A percentile compares a stretch with the other conserved stretches of the same genome.
Conservation (phyloP, 92 coral and sea anemone species). For the Umimayanthus chanpuru region DNA sequence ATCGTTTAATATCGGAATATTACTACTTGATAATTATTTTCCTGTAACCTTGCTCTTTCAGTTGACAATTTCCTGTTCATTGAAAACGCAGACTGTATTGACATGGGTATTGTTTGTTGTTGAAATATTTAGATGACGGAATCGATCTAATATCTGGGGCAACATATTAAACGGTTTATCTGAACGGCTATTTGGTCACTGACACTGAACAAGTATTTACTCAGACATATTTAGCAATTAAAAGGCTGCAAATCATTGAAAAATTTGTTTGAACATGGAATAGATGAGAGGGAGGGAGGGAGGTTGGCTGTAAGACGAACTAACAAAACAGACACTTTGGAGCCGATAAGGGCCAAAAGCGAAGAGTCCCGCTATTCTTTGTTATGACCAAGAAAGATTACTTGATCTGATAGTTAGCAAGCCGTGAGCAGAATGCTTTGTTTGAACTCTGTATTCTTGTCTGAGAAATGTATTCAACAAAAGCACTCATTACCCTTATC, state of each 20-base stretch:
- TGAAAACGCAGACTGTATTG: constrained; percentile 26
- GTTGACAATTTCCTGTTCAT: constrained; percentile 23
- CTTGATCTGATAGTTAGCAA: constrained; percentile 19
- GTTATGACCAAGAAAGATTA: constrained; percentile 16
- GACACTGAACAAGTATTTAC: background rate
- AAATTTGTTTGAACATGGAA: constrained; percentile 4
- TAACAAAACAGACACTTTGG: constrained; percentile 31
- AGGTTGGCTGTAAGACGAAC: background rate
- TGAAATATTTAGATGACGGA: background rate
- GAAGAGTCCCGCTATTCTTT: constrained; percentile 18
- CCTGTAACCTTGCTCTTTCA: background rate
- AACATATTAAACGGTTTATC: constrained; percentile 21
- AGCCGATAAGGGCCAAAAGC: constrained; percentile 25
- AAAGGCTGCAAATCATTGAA: background rate
- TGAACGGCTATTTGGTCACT: background rate
- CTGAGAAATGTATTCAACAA: background rate
- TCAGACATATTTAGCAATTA: background rate
- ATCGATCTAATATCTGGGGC: background rate
- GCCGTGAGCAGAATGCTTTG: constrained; percentile 42
- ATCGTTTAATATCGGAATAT: constrained; percentile 17
- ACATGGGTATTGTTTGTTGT: background rate
- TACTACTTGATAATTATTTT: background rate
- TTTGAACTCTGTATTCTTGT: constrained; percentile 16
- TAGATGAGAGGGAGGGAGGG: constrained; percentile 14
- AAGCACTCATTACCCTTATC: constrained; percentile 23